Percentiles rank a stretch among this genome's conserved stretches.
Conservation (phyloP, 2,113 vertebrate genomes). For the Daphoenositta chrysoptera region DNA sequence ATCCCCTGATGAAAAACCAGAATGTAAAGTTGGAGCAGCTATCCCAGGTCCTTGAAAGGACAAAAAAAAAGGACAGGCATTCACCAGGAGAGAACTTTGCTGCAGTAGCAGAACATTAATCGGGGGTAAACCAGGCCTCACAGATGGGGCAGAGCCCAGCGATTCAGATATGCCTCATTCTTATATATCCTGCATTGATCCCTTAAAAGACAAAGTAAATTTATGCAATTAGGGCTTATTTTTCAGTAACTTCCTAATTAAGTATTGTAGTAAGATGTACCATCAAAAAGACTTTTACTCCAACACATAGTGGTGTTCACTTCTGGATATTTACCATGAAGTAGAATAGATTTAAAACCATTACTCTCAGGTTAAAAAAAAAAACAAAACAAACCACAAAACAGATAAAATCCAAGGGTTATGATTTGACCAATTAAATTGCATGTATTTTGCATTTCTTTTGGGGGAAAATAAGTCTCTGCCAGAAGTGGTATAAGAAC, state of each 20-base stretch:
- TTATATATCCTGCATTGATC: neutral
- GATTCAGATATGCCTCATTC: neutral
- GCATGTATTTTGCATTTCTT: neutral
- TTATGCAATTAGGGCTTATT: neutral
- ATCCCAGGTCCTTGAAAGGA: neutral
- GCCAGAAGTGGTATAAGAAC: neutral
- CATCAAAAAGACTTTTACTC: neutral
- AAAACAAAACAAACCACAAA: too few species aligned
- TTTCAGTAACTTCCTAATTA: neutral
- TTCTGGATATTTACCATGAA: neutral
- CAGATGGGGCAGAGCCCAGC: neutral
- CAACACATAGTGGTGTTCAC: neutral
- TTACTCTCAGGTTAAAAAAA: neutral
- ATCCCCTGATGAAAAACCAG: neutral
- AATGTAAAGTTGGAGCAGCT: neutral
- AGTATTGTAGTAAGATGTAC: neutral
- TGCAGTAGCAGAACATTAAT: neutral
- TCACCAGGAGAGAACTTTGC: neutral
- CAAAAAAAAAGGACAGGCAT: neutral
- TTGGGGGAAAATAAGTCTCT: neutral
- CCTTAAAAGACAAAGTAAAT: neutral
- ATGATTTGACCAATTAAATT: neutral
- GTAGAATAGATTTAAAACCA: neutral
- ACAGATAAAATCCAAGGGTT: neutral
- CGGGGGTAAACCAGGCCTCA: neutral